Percentiles rank a stretch among this genome's conserved stretches.
Evolutionary conservation across 2,113 vertebrate genomes (phyloP).

Genomic region (Myiagra hebetior): DNA sequence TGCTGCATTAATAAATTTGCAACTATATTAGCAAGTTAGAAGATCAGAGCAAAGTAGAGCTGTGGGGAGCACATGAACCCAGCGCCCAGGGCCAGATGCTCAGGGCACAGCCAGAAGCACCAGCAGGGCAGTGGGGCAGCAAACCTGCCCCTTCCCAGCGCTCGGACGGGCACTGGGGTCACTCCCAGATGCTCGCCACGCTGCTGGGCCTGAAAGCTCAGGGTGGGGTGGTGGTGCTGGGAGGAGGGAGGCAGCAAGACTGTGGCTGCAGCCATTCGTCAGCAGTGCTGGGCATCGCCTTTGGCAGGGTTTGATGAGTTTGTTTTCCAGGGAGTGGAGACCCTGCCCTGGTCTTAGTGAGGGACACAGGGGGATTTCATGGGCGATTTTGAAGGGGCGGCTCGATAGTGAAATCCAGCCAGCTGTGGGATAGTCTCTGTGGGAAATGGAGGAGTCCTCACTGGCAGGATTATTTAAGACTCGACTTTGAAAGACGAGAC

Average conservation of each 20-base stretch:
- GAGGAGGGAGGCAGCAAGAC: not conserved
- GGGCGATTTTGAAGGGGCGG: rapidly evolving
- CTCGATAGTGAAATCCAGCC: not conserved
- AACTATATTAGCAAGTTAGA: not conserved
- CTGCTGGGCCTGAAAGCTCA: not conserved
- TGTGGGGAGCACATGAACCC: not conserved
- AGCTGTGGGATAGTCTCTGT: not conserved
- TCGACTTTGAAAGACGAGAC: not conserved
- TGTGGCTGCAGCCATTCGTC: rapidly evolving
- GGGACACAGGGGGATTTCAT: not conserved
- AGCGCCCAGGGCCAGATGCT: not conserved
- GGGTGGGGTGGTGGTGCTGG: not conserved
- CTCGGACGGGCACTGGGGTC: not conserved
- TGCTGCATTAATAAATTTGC: not conserved
- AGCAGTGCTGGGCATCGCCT: not conserved
- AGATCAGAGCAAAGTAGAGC: not conserved
- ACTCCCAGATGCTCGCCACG: rapidly evolving
- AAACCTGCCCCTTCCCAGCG: not conserved
- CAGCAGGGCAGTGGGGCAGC: not conserved
- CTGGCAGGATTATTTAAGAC: slow-evolving; percentile 11
- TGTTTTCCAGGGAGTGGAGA: not conserved
- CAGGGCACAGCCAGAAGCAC: not conserved
- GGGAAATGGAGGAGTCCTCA: not conserved
- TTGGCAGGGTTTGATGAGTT: not conserved
- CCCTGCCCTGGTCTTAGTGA: not conserved